Evolutionary conservation across 1,140 invertebrate species (phyloP).

Genomic region (Agrypnia vestita): DNA sequence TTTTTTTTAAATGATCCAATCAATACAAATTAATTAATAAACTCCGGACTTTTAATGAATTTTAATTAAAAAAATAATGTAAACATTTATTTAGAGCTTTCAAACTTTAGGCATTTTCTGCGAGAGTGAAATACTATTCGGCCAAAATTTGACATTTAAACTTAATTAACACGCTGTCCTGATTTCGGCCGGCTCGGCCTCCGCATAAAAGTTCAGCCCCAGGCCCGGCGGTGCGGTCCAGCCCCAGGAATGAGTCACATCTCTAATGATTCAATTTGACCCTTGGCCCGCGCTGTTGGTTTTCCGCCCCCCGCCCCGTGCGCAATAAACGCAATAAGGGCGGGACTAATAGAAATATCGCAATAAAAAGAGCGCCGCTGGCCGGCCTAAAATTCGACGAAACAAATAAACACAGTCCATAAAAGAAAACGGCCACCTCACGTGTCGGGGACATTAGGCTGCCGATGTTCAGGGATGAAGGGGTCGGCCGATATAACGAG

Average conservation of each 20-base stretch:
- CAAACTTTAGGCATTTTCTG: no score
- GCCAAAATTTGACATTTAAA: no score
- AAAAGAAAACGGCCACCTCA: conserved; percentile 56
- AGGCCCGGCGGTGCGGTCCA: neutral
- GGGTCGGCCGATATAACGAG: neutral
- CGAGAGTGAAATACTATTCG: no score
- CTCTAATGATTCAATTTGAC: conserved; percentile 38
- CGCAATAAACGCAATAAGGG: conserved; percentile 52
- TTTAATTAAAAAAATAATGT: no score
- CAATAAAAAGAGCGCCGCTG: conserved; percentile 45
- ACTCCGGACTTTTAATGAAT: no score
- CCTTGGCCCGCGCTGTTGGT: conserved; percentile 7
- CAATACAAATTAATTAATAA: no score
- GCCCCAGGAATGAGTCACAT: conserved; percentile 14
- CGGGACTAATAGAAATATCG: conserved; percentile 56
- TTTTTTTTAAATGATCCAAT: no score
- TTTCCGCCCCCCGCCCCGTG: conserved; percentile 6
- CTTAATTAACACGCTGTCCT: neutral
- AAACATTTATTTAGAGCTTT: no score
- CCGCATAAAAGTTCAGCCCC: conserved; percentile 1
- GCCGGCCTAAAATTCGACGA: conserved; percentile 48
- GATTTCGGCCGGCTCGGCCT: neutral
- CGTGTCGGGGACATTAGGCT: conserved; percentile 51
- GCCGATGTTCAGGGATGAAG: neutral
- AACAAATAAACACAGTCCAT: conserved; percentile 53